A percentile compares a stretch with the other conserved stretches of the same genome.
phyloP scores from a whole-genome alignment of 2,888 invertebrate genomes.

The Malachius bipustulatus region DNA sequence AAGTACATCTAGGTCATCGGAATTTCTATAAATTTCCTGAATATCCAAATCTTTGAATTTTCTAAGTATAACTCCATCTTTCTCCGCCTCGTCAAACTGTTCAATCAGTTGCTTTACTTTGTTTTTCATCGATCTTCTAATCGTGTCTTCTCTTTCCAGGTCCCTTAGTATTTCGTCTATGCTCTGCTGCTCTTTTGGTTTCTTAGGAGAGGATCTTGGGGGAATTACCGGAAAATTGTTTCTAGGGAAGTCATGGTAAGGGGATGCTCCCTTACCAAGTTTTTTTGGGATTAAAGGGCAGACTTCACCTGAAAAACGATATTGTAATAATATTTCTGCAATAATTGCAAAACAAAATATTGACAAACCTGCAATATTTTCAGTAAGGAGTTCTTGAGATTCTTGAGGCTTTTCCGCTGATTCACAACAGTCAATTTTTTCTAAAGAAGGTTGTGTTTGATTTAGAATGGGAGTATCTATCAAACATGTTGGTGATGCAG shows the following conservation, averaged over 20 bases:
- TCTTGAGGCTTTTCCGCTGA: too few relatives aligned
- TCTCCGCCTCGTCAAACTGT: conserved; percentile 27
- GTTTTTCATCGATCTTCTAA: conserved; percentile 18
- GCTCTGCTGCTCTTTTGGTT: conserved; percentile 21
- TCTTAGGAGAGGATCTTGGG: conserved; percentile 14
- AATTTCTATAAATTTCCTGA: conserved; percentile 21
- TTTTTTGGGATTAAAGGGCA: too few relatives aligned
- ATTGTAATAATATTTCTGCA: too few relatives aligned
- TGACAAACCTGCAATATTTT: too few relatives aligned
- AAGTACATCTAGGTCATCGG: conserved; percentile 31
- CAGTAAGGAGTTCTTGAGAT: too few relatives aligned
- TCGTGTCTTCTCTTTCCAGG: conserved; percentile 25
- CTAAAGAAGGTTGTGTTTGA: too few relatives aligned
- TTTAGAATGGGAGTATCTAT: too few relatives aligned
- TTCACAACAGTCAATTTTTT: too few relatives aligned
- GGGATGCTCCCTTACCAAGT: conserved; percentile 23
- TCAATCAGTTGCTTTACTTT: conserved; percentile 30
- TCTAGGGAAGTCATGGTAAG: conserved; percentile 28
- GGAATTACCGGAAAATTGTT: conserved; percentile 23
- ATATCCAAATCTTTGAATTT: conserved; percentile 7
- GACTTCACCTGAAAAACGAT: too few relatives aligned
- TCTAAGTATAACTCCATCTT: conserved; percentile 20
- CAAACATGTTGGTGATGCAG: too few relatives aligned
- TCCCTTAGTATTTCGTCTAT: conserved; percentile 32
- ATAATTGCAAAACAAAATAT: too few relatives aligned